Conservation (phyloP, 2,797 vertebrate species). For the Aplochiton taeniatus region DNA sequence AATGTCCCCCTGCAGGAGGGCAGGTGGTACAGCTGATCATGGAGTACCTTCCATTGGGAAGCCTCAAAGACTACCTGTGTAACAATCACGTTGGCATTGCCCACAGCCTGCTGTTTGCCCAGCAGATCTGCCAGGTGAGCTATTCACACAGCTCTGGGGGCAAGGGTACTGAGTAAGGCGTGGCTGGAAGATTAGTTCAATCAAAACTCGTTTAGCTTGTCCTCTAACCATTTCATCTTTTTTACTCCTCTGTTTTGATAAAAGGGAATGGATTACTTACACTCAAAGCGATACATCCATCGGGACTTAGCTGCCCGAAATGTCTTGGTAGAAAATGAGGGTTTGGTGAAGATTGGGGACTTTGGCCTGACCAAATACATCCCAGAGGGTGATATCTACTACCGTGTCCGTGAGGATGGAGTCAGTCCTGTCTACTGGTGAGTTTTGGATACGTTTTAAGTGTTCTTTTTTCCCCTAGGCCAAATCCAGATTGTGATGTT, state of each 20-base stretch:
- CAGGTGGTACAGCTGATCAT: constrained; percentile 91
- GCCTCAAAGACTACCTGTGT: constrained; percentile 86
- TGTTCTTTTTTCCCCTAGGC: neutral
- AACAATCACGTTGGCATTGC: constrained; percentile 73
- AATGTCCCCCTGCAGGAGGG: constrained; percentile 75
- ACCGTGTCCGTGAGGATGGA: constrained; percentile 86
- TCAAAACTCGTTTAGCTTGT: neutral
- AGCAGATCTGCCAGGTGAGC: constrained; percentile 91
- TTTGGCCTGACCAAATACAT: constrained; percentile 92
- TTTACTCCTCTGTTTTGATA: constrained; percentile 14
- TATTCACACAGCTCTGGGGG: neutral
- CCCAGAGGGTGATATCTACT: constrained; percentile 87
- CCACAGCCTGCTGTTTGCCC: constrained; percentile 86
- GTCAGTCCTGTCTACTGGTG: constrained; percentile 94
- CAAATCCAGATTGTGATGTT: no score
- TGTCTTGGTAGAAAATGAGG: constrained; percentile 87
- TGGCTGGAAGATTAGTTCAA: neutral
- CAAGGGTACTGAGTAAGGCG: neutral
- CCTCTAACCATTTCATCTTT: neutral
- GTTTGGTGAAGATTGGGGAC: constrained; percentile 90
- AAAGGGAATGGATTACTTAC: constrained; percentile 94
- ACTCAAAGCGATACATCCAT: constrained; percentile 86
- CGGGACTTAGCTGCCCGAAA: constrained; percentile 91
- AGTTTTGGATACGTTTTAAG: constrained; percentile 30
- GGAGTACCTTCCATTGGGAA: constrained; percentile 92